Percentiles rank a stretch among this genome's conserved stretches.
These are phyloP conservation scores for Sporophila hypoxantha DNA, from an alignment of 2,113 vertebrate genomes.

Conservation along the genomic window DNA sequence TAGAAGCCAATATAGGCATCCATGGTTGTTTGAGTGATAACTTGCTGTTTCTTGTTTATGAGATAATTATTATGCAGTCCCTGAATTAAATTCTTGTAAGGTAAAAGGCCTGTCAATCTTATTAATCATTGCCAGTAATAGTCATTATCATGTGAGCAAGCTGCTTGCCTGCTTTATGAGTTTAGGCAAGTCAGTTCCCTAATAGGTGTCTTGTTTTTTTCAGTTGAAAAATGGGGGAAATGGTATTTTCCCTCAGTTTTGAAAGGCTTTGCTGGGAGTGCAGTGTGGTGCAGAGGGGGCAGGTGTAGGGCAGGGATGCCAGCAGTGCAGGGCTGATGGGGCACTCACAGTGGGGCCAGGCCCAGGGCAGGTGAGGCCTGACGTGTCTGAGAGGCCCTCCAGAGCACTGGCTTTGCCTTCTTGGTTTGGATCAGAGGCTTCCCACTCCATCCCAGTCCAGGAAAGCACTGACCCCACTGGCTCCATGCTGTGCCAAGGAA, in stretches of 20 bases:
- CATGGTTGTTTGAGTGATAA: background rate
- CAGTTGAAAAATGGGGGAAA: background rate
- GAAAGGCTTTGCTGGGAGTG: background rate
- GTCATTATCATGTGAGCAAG: conserved; percentile 2
- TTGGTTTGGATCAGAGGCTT: background rate
- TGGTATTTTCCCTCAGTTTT: background rate
- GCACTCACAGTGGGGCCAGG: background rate
- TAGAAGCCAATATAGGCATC: background rate
- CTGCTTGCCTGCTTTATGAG: background rate
- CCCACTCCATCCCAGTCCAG: background rate
- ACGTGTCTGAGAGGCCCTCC: background rate
- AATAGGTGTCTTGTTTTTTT: background rate
- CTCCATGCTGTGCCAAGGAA: background rate
- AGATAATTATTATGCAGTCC: background rate
- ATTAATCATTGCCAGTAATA: conserved; percentile 8
- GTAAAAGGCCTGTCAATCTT: background rate
- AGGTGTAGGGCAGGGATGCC: background rate
- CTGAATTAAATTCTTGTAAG: background rate
- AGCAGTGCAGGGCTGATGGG: background rate
- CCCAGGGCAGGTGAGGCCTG: background rate
- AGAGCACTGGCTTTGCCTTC: background rate
- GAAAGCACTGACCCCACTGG: background rate
- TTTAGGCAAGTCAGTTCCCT: background rate
- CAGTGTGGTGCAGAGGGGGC: background rate
- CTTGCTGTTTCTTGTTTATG: conserved; percentile 31